Evolutionary conservation across 2,797 vertebrate species (phyloP), one percentile per base, ranked within the genome.

Genomic region (Arvicola amphibius): DNA sequence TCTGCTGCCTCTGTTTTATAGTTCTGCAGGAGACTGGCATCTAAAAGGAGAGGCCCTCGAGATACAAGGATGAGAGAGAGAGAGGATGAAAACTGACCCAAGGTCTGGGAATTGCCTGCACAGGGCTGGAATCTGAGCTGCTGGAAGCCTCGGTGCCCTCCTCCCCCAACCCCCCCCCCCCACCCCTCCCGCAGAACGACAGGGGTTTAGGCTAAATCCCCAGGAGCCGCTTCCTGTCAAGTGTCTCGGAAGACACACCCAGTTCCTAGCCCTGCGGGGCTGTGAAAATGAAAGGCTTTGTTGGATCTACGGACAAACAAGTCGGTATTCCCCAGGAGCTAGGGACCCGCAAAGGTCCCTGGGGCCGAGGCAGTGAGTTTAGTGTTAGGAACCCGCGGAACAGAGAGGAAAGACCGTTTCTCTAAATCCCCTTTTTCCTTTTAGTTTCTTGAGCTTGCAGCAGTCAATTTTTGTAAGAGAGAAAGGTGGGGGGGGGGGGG

Each of bases 311-410:
- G 37, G 48, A 85, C 59, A 48, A 73, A 77, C 27, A 27, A 17
- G 40, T 32, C 65, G 93, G 56, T 95, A 88, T 90, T 97, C 95
- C 78, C 86, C 46, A 94, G 96, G 34, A 91, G 92, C 94, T 81
- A 84, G 21, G 61, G 77, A 59, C 79, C 61, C 40, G 48, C 73
- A 65, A 14, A 4, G 25, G 51, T 8, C 71, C 65, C 63, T 46
- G 40, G 12, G 56, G 32, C 59, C 11, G 13, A 53, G 69, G 29
- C 2, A 37, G 56, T 67, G 87, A 61, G 37, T 59, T 86, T 51
- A 78, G n/a, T 43, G 5, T 2, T 23, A 46, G 56, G n/a, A 27
- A 71, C 7, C 3, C 7, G 46, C 27, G 53, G 74, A 71, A 10
- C 17, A 2, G 0, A 2, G 0, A 9, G 37, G 40, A n/a, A 48